A percentile compares a stretch with the other conserved stretches of the same genome.
phyloP scores from a whole-genome alignment of 2,113 vertebrate species.

The Corythornis vintsioides region DNA sequence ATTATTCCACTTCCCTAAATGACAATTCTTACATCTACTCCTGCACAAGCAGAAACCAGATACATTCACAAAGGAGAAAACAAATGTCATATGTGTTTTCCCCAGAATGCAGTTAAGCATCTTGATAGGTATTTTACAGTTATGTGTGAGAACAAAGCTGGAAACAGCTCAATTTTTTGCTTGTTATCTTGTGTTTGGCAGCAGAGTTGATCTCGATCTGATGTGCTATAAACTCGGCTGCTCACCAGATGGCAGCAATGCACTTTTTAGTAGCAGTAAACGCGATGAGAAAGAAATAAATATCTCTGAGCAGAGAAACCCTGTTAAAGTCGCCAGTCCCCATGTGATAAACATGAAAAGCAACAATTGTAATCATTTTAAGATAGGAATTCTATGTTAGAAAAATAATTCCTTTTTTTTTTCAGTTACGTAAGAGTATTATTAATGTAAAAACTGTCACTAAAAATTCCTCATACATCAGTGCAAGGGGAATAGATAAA shows the following conservation, averaged over 20 bases:
- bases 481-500: not conserved
- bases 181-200: rapidly evolving
- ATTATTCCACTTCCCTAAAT: not conserved
- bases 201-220: too few species aligned
- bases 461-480: not conserved
- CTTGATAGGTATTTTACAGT: not conserved
- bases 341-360: not conserved
- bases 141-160: not conserved
- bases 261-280: not conserved
- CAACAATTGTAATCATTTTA: not conserved
- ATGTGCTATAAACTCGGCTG: not conserved
- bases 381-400: not conserved
- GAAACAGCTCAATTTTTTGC: rapidly evolving
- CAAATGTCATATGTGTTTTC: not conserved
- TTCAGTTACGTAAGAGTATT: not conserved
- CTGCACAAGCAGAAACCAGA: not conserved
- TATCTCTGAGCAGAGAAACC: rapidly evolving
- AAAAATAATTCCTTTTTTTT: not conserved
- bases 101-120: not conserved
- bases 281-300: rapidly evolving
- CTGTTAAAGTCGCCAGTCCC: not conserved
- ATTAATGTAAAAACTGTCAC: not conserved
- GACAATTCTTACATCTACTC: not conserved
- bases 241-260: conserved; percentile 72
- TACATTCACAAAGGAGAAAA: not conserved